Conservation (phyloP, 2,797 vertebrate species). For the Lacerta agilis region DNA sequence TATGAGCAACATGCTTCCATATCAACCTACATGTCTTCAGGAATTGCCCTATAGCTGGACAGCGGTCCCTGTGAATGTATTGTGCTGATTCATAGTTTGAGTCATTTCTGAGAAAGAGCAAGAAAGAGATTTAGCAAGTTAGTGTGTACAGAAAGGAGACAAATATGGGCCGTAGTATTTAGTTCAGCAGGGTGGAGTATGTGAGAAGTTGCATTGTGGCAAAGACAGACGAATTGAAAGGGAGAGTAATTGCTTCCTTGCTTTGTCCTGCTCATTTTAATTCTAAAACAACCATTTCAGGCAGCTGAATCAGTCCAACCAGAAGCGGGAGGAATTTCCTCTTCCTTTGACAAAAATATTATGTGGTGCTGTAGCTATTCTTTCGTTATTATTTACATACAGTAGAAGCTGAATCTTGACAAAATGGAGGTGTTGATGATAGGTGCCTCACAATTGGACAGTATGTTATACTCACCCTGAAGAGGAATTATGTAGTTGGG, state of each 20-base stretch:
- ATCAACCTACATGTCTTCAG: not conserved
- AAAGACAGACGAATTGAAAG: constrained; percentile 18
- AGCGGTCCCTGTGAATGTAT: not conserved
- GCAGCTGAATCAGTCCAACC: not conserved
- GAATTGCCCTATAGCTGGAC: not conserved
- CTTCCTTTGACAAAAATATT: not conserved
- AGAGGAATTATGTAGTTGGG: too few relatives aligned
- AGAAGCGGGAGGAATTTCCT: not conserved
- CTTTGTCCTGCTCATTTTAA: not conserved
- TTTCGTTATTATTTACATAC: not conserved
- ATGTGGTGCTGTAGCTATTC: not conserved
- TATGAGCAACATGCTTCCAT: not conserved
- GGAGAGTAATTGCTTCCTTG: constrained; percentile 8
- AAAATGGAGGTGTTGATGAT: too few relatives aligned
- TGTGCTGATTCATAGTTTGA: not conserved
- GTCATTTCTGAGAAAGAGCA: not conserved
- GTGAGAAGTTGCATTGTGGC: not conserved
- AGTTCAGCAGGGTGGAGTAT: not conserved
- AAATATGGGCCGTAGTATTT: not conserved
- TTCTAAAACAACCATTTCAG: constrained; percentile 7
- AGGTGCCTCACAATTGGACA: too few relatives aligned
- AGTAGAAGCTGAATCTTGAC: too few relatives aligned
- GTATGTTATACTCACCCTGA: too few relatives aligned
- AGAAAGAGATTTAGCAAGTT: not conserved
- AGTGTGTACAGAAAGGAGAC: not conserved